Conservation (phyloP, 2,888 invertebrate genomes). For the Chrysopilus asiliformis region DNA sequence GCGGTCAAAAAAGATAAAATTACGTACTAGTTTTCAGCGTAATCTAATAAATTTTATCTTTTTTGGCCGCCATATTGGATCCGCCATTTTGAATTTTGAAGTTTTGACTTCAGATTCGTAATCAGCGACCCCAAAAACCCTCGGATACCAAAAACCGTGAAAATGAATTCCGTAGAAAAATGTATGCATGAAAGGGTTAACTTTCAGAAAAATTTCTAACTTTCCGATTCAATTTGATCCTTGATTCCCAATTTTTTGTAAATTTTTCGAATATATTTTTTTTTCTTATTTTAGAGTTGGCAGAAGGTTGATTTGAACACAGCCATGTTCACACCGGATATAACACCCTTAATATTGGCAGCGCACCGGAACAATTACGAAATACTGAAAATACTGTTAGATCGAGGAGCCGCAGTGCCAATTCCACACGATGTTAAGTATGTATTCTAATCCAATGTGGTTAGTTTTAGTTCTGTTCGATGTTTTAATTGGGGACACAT, state of each 20-base stretch:
- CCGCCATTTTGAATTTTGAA: too few species aligned
- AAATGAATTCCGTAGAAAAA: too few species aligned
- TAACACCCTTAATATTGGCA: slow-evolving; percentile 84
- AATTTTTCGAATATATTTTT: slow-evolving; percentile 1
- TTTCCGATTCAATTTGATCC: background rate
- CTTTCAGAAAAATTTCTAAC: too few species aligned
- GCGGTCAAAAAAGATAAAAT: too few species aligned
- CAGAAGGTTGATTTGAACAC: slow-evolving; percentile 69
- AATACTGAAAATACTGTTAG: slow-evolving; percentile 83
- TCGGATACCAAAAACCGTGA: too few species aligned
- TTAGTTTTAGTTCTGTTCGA: too few species aligned
- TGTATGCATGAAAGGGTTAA: too few species aligned
- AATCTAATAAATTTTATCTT: too few species aligned
- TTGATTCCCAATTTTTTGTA: background rate
- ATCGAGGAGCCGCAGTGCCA: slow-evolving; percentile 82
- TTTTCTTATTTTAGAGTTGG: slow-evolving; percentile 52
- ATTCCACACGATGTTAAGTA: slow-evolving; percentile 77
- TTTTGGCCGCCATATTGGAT: too few species aligned
- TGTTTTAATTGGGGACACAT: background rate
- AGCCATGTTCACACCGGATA: slow-evolving; percentile 81
- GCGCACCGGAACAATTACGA: slow-evolving; percentile 94
- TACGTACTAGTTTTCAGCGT: too few species aligned
- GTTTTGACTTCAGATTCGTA: too few species aligned
- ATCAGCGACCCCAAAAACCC: too few species aligned
- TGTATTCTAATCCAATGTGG: slow-evolving; percentile 16